Evolutionary conservation across 1,140 invertebrate genomes (phyloP), one percentile per base, ranked within the genome.

Genomic region (Formica selysi): DNA sequence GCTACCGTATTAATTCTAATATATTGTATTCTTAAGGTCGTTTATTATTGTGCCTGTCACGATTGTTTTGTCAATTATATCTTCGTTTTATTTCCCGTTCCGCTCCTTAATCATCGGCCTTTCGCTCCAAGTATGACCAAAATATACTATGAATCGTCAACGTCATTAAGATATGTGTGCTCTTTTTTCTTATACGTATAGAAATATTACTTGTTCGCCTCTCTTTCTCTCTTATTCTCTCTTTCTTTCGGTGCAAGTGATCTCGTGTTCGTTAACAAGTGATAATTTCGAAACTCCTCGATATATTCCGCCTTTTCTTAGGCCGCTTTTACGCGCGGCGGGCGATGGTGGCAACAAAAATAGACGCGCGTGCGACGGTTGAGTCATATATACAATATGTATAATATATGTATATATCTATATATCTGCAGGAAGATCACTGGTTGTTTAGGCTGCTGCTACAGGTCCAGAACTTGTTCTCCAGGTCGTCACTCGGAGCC

Each of bases 81-180:
- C 59, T 81, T 36, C 62, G 10, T 48, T 44, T 67, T 36, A 48
- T 29, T 44, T n/a, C 13, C 2, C 29, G 41, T 22, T 29, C 7
- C 16, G 62, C 48, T 84, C 32, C 13, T 61, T 13, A 76, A 8
- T 26, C 54, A 32, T 86, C 19, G 48, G 22, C 79, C 29, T 80
- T 79, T 36, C 41, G 48, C 22, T 36, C 8, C 13, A 59, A 7
- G 38, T 90, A 90, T 91, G 80, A 90, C 54, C 85, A 93, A 93
- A 92, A 93, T 93, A 93, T 92, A 93, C 91, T 93, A 87, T 93
- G 84, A 92, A 93, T 93, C 78, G 65, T 91, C 89, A 92, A 93
- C 91, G 86, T 89, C 74, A 11, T 86, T 90, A 90, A 87, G 91
- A 90, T 91, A 92, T 93, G 86, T 91, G 79, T 87, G 81, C 88